These are phyloP conservation scores for Montipora foliosa DNA, from an alignment of 64 coral and sea anemone species.

Conservation along the genomic window DNA sequence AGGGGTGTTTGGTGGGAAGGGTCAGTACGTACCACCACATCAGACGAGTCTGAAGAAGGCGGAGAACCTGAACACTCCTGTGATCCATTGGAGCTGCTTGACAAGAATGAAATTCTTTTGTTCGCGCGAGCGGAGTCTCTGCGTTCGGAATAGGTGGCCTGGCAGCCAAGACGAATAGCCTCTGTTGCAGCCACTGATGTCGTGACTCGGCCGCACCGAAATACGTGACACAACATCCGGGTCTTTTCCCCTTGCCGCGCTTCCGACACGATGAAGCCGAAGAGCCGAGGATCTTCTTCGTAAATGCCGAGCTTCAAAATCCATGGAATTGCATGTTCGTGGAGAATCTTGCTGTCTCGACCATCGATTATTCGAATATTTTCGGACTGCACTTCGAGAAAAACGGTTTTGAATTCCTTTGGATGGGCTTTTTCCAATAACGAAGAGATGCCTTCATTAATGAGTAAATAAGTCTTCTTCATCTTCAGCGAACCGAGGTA, in stretches of 20 bases:
- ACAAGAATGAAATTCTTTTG: constrained; percentile 58
- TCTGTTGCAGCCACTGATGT: constrained; percentile 80
- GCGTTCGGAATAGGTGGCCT: constrained; percentile 77
- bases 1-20: not conserved
- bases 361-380: constrained; percentile 77
- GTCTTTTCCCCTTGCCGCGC: constrained; percentile 95
- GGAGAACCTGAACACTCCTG: not conserved
- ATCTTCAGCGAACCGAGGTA: constrained; percentile 89
- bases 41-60: not conserved
- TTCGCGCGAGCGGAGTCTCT: constrained; percentile 65
- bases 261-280: constrained; percentile 92
- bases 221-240: constrained; percentile 93
- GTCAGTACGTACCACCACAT: not conserved
- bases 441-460: constrained; percentile 85
- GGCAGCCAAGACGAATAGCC: constrained; percentile 81
- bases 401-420: constrained; percentile 79
- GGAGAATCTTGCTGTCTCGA: constrained; percentile 22
- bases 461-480: constrained; percentile 82
- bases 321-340: constrained; percentile 80
- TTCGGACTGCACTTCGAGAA: constrained; percentile 61
- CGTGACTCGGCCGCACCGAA: constrained; percentile 90
- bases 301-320: constrained; percentile 92
- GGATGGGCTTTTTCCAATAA: constrained; percentile 79
- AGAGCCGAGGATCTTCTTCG: constrained; percentile 84
- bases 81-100: constrained; percentile 29